These are phyloP conservation scores for Lithophane ornitopus DNA, from an alignment of 2,888 invertebrate species.

Conservation along the genomic window DNA sequence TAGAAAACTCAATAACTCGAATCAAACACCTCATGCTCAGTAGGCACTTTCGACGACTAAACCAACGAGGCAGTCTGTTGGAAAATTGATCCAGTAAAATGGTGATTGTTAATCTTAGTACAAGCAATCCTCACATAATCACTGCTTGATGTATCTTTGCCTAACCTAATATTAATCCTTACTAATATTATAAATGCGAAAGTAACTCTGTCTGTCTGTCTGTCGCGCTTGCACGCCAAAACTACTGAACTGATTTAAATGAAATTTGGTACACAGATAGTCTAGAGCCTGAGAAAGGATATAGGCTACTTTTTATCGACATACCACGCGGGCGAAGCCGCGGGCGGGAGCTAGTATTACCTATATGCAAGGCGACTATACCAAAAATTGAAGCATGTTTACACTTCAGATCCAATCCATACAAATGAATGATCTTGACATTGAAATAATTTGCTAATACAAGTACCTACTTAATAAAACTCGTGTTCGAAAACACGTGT, in stretches of 20 bases:
- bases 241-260: no score
- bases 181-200: no score
- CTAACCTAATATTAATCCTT: conserved; percentile 1
- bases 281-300: no score
- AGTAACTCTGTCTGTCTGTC: no score
- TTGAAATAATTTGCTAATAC: conserved; percentile 11
- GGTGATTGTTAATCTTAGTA: neutral
- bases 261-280: no score
- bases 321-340: no score
- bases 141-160: neutral
- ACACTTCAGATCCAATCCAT: neutral
- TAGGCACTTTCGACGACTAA: neutral
- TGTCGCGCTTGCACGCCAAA: no score
- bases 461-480: neutral
- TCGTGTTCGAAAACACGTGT: conserved; percentile 16
- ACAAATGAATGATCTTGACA: conserved; percentile 12
- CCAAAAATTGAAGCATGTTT: neutral
- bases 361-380: neutral
- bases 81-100: neutral
- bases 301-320: no score
- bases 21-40: neutral
- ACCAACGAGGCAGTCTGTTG: neutral
- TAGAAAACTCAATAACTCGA: neutral
- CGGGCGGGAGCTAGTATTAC: no score
- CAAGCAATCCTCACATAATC: neutral